These are phyloP conservation scores for Sciurus carolinensis DNA, from an alignment of 2,797 vertebrate genomes.

Conservation along the genomic window DNA sequence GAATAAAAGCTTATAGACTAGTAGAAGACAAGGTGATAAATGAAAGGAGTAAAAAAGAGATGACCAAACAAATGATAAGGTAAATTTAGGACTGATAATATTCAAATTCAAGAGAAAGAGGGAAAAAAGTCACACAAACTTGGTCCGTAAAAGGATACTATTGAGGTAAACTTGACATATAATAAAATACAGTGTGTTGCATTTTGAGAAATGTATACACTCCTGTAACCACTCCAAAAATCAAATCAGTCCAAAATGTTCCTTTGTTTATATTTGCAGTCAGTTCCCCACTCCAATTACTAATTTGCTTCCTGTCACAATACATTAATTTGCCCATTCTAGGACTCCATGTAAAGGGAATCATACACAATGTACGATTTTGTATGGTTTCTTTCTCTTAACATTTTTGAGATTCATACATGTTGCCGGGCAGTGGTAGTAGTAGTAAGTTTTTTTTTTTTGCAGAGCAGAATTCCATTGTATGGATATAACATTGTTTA, in stretches of 20 bases:
- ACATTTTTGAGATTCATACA: conserved; percentile 33
- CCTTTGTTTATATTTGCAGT: neutral
- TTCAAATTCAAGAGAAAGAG: conserved; percentile 47
- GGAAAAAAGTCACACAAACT: neutral
- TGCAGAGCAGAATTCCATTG: neutral
- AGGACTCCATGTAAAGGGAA: neutral
- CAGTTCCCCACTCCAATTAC: neutral
- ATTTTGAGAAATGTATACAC: conserved; percentile 39
- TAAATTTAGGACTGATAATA: conserved; percentile 20
- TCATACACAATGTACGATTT: neutral
- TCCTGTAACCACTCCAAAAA: conserved; percentile 34
- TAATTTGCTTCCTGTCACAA: conserved; percentile 32
- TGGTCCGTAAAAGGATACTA: neutral
- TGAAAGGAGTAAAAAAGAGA: neutral
- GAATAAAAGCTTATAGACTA: neutral
- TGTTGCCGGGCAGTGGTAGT: neutral
- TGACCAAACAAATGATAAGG: neutral
- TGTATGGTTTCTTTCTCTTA: conserved; percentile 8
- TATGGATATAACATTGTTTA: neutral
- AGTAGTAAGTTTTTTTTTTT: neutral
- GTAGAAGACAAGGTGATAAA: conserved; percentile 23
- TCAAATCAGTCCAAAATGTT: conserved; percentile 44
- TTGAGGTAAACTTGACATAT: neutral
- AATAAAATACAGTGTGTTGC: conserved; percentile 40
- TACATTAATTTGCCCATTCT: neutral